Evolutionary conservation across 2,888 invertebrate genomes (phyloP), one percentile per base, ranked within the genome.

Genomic region (Agonopterix arenella): DNA sequence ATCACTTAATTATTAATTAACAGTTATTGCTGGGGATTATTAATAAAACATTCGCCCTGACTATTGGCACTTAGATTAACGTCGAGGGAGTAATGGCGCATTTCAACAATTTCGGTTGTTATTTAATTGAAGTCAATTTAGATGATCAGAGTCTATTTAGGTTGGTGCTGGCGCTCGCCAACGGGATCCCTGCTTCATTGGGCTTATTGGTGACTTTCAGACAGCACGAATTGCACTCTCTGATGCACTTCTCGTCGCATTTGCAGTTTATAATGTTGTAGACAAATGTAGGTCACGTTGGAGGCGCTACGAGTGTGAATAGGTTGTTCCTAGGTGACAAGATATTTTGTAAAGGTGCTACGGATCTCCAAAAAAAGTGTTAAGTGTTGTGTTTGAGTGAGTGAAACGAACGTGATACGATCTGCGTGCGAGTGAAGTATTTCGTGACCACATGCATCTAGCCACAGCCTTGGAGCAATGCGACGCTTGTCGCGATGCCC

Each of bases 101-200:
- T 89, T 89, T 88, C 86, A 89, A 88, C 89, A 88, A 89, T 88
- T 89, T 89, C 88, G 88, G 89, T 89, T 88, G 89, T 89, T 89
- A 89, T 89, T 89, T 89, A 89, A 89, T 89, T 89, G 89, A 89
- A 89, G 88, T 88, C 89, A 89, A 89, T 89, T 89, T 88, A 89
- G 88, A 89, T 88, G 89, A 89, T 89, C 89, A 89, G 88, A 89
- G 86, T 89, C 89, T 89, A 89, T 89, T 89, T 88, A 88, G 89
- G 88, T 86, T 88, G 88, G 84, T 86, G 86, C 86, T 86, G 88
- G 84, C 84, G 78, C 80, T 84, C 85, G 86, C 76, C 84, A 83
- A 75, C 82, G 88, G 86, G 88, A 85, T 85, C 85, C 83, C 88
- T 84, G 82, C 88, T 86, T 89, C 89, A 89, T 89, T 89, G 89